Percentiles rank a stretch among this genome's conserved stretches.
phyloP scores from a whole-genome alignment of 1,140 invertebrate genomes.

The Drosophila orosa region DNA sequence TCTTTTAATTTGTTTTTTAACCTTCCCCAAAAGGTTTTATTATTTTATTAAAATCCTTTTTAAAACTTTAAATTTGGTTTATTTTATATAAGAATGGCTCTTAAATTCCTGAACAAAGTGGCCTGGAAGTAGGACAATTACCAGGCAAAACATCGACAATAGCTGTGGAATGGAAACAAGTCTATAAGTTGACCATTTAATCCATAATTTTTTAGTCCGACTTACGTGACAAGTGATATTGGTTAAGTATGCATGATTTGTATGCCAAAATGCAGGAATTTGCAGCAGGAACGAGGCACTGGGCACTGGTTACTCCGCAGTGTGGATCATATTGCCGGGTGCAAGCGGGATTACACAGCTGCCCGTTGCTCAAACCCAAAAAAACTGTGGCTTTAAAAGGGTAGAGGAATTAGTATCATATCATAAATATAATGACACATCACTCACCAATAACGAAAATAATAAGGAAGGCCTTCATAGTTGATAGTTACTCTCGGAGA shows the following conservation, averaged over 20 bases:
- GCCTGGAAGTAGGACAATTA: not conserved
- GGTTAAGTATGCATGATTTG: not conserved
- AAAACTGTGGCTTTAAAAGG: not conserved
- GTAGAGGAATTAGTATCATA: not conserved
- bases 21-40: not conserved
- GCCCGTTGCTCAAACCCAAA: not conserved
- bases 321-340: not conserved
- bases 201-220: not conserved
- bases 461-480: not conserved
- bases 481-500: not conserved
- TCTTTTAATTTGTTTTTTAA: too few relatives aligned
- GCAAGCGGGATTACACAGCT: not conserved
- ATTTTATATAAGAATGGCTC: not conserved
- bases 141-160: not conserved
- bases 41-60: not conserved
- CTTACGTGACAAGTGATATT: not conserved
- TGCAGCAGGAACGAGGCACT: not conserved
- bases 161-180: not conserved
- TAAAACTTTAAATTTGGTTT: not conserved
- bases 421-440: not conserved
- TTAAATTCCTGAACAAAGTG: not conserved
- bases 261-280: not conserved
- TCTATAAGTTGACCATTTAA: not conserved
- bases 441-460: not conserved
- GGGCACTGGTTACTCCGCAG: not conserved